Conservation (phyloP, 37 sponge, comb jelly and placozoan genomes). For the Crambe crambe region DNA sequence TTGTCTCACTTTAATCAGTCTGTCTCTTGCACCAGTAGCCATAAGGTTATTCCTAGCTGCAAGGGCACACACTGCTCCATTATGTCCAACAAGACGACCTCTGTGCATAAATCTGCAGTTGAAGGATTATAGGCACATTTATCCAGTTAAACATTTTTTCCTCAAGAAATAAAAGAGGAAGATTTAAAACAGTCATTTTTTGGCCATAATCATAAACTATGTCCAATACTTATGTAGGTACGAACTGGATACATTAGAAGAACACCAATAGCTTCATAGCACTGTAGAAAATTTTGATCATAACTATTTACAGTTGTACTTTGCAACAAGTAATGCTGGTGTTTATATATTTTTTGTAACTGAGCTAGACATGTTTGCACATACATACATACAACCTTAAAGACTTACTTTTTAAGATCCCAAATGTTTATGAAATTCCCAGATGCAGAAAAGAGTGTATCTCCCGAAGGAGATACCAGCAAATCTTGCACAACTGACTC, state of each 20-base stretch:
- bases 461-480: conserved; percentile 36
- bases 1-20: conserved; percentile 72
- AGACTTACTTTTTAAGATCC: conserved; percentile 75
- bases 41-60: conserved; percentile 20
- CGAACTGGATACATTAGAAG: neutral
- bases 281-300: too few species aligned
- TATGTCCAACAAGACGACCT: conserved; percentile 73
- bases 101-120: conserved; percentile 26
- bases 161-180: neutral
- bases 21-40: conserved; percentile 73
- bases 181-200: neutral
- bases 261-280: too few species aligned
- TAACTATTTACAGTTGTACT: too few species aligned
- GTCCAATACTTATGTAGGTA: neutral
- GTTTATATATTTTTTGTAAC: neutral
- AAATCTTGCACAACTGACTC: conserved; percentile 70
- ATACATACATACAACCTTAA: neutral
- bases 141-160: neutral
- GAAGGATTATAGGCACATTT: too few species aligned
- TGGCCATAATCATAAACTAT: neutral
- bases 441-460: conserved; percentile 61
- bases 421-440: conserved; percentile 71
- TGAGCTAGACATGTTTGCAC: neutral
- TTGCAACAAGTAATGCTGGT: too few species aligned
- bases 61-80: conserved; percentile 68